Base-by-base conservation (phyloP, 2,888 invertebrate genomes). In the Trissolcus japonicus region DNA sequence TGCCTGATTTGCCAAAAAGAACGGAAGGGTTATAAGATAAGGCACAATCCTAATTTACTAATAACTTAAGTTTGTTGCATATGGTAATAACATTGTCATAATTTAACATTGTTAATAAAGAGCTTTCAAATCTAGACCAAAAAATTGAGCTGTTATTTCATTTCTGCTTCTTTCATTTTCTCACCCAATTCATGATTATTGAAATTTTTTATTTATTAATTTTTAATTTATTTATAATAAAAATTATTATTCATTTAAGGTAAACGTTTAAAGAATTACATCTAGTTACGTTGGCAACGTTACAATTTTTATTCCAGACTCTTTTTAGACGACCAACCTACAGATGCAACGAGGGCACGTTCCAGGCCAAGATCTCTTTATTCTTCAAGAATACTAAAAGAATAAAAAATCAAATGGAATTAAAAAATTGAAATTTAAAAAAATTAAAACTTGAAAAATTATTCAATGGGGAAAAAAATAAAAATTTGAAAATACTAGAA, bases 1-100 rank as follows among this genome's bases (percentile, higher is more conserved):
- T 96, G 89, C 96, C 96, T 53, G 90, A 94, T 80, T 79, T 80
- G 74, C 82, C 83, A 79, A 90, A 35, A 35, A 7, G 91, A 80
- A 84, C 6, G 13, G 41, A 85, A 9, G 35, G 9, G 9, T 79
- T 84, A 90, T 84, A 80, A 80, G 81, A 77, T 82, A 86, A 69
- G 11, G 14, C 62, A 84, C 82, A 80, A 79, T 69, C 85, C 84
- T 82, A 80, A 76, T 85, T 86, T 83, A 89, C 86, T 90, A 91
- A 91, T 90, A 35, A 6, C 35, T 9, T 35, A 79, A 81, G 78
- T 82, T 82, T 82, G 21, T 82, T 82, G 81, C 83, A 81, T 82
- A 81, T 80, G 78, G 69, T 81, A 83, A 83, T 83, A 79, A 82
- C 80, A 80, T 81, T 79, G 76, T 79, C 82, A 73, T 80, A 76